Evolutionary conservation across 1,140 invertebrate species (phyloP).

Genomic region (Thrips palmi): DNA sequence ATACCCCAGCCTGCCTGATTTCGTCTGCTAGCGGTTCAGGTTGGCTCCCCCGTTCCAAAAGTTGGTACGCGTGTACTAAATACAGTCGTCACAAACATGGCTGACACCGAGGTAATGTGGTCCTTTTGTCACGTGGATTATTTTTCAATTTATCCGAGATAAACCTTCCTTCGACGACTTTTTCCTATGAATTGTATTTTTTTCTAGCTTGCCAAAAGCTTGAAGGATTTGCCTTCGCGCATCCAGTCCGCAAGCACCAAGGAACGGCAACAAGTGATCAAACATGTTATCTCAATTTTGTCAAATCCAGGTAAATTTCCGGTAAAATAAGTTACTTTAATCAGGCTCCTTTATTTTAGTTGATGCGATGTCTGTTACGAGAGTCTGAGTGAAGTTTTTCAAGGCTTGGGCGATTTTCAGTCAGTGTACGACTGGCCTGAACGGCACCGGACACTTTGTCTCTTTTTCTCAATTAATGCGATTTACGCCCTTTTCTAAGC

Average conservation of each 20-base stretch:
- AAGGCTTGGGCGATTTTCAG: too few relatives aligned
- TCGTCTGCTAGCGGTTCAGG: too few relatives aligned
- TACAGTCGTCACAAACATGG: slow-evolving; percentile 24
- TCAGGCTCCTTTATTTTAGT: not conserved
- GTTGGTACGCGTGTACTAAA: too few relatives aligned
- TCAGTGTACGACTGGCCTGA: too few relatives aligned
- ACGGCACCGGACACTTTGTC: too few relatives aligned
- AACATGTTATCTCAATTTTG: slow-evolving; percentile 51
- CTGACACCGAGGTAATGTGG: slow-evolving; percentile 23
- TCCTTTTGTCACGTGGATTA: slow-evolving; percentile 18
- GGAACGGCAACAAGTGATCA: slow-evolving; percentile 45
- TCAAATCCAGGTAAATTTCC: slow-evolving; percentile 43
- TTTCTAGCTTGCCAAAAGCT: slow-evolving; percentile 44
- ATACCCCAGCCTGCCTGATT: too few relatives aligned
- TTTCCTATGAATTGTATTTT: too few relatives aligned
- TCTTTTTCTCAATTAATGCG: too few relatives aligned
- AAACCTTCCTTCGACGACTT: slow-evolving; percentile 13
- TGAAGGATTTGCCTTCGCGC: slow-evolving; percentile 62
- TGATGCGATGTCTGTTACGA: not conserved
- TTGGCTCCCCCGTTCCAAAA: too few relatives aligned
- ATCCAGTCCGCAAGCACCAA: slow-evolving; percentile 57
- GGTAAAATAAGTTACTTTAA: slow-evolving; percentile 9
- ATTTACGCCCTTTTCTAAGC: too few relatives aligned
- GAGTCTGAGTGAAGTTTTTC: not conserved
- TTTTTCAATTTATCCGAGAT: slow-evolving; percentile 4